Evolutionary conservation across 2,888 invertebrate species (phyloP).

Genomic region (Malthinus flaveolus): DNA sequence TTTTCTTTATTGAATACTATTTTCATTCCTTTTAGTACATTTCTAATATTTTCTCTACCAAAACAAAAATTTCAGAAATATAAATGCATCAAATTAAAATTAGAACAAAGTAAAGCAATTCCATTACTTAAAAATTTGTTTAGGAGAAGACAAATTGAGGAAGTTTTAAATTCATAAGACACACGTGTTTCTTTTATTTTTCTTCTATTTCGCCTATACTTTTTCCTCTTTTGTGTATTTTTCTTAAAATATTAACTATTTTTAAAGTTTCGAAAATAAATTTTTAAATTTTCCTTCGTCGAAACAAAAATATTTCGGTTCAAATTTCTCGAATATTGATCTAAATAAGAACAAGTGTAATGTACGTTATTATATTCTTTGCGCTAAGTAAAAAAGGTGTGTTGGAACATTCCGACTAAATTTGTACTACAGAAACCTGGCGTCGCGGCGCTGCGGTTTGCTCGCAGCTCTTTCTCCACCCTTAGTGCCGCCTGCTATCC

Average conservation of each 20-base stretch:
- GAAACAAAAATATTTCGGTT: neutral
- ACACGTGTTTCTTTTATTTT: neutral
- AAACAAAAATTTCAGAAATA: neutral
- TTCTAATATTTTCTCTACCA: no score
- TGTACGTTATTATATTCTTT: slow-evolving; percentile 14
- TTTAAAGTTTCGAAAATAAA: neutral
- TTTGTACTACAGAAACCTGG: slow-evolving; percentile 32
- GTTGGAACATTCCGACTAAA: slow-evolving; percentile 24
- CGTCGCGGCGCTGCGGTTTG: slow-evolving; percentile 42
- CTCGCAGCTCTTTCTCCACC: slow-evolving; percentile 43
- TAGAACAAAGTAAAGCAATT: neutral
- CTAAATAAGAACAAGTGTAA: slow-evolving; percentile 21
- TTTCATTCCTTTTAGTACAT: no score
- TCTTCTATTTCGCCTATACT: neutral
- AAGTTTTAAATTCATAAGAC: slow-evolving; percentile 3
- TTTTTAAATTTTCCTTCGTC: neutral
- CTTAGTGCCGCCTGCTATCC: slow-evolving; percentile 55
- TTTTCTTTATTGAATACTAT: no score
- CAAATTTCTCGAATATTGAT: neutral
- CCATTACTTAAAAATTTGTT: slow-evolving; percentile 1
- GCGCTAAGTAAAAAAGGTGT: slow-evolving; percentile 25
- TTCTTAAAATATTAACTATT: no score
- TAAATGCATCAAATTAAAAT: slow-evolving; percentile 6
- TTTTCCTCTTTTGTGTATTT: no score
- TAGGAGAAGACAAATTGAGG: slow-evolving; percentile 3